These are phyloP conservation scores for Tryphoninae sp. DNA, from an alignment of 2,888 invertebrate species.

Conservation along the genomic window DNA sequence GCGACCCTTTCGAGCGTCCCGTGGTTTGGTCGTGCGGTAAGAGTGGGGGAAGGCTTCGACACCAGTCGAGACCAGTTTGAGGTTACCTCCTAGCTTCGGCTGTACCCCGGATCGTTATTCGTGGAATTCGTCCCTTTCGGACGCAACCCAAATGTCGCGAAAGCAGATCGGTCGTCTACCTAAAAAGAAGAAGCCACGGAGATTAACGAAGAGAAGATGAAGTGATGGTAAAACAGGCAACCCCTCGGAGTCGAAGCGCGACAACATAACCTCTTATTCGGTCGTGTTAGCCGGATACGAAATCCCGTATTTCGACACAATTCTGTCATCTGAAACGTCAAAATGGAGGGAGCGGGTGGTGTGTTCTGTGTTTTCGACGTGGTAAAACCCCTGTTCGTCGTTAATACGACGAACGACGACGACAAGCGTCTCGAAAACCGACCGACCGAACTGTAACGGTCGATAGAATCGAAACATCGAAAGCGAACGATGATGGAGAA, in stretches of 20 bases:
- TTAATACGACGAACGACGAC: constrained; percentile 28
- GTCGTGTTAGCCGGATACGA: constrained; percentile 57
- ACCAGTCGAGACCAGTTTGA: background rate
- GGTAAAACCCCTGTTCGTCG: constrained; percentile 35
- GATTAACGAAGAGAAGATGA: constrained; percentile 28
- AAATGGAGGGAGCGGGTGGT: constrained; percentile 63
- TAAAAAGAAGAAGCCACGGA: constrained; percentile 28
- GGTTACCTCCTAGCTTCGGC: constrained; percentile 8
- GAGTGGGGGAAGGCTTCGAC: background rate
- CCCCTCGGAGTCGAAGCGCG: background rate
- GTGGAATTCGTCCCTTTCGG: constrained; percentile 64
- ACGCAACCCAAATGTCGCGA: constrained; percentile 61
- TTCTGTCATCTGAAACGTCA: constrained; percentile 66
- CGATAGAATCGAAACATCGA: constrained; percentile 44
- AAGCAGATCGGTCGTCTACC: constrained; percentile 43
- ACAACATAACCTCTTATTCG: constrained; percentile 21
- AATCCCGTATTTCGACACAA: constrained; percentile 66
- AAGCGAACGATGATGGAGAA: constrained; percentile 10
- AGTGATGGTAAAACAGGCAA: constrained; percentile 29
- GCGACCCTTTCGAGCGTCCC: constrained; percentile 56
- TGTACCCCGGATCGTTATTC: constrained; percentile 51
- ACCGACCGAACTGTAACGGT: constrained; percentile 19
- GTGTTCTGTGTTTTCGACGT: constrained; percentile 42
- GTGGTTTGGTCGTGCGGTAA: background rate
- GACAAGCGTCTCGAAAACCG: constrained; percentile 24